Evolutionary conservation across 64 coral and sea anemone genomes (phyloP), one percentile per base, ranked within the genome.

Genomic region (Dendronephthya gigantea): DNA sequence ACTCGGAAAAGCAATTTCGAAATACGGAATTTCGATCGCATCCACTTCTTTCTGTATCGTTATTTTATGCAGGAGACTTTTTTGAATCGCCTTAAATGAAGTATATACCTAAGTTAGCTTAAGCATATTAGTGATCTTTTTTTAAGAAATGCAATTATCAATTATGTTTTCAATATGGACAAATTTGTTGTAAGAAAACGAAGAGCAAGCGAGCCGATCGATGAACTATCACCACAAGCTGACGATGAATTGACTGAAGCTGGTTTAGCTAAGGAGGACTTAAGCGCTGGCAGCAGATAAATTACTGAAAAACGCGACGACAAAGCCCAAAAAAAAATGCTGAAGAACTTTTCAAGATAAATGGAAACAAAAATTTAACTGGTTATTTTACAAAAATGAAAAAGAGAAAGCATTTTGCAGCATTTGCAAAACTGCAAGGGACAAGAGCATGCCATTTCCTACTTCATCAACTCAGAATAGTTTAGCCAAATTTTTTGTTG

Each of bases 331-430:
- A 27, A 74, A 27, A 35, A 27, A 74, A 74, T 74, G 68, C 30
- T 17, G 68, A 74, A 74, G 68, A 74, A 30, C n/a, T 74, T 74
- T 74, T 17, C 68, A 74, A 74, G 68, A 74, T 2, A 74, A 27
- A 17, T 74, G 68, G 68, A 74, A 74, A 27, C 68, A 74, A 27
- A 74, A 27, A 11, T 74, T 74, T 74, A 2, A 27, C 68, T 74
- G 68, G 68, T 74, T 74, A 74, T 74, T 74, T 12, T 74, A 74
- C 68, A 27, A 74, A 29, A 74, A 74, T 74, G 68, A 74, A 74
- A 74, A 74, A 29, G 14, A n/a, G n/a, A 74, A 74, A 74, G 68
- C 68, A 29, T 74, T 74, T 74, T 74, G 68, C 31, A 74, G 68
- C 68, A 74, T 27, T 0, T 74, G 17, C 23, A 74, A n/a, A 74